Conservation (phyloP, 2,797 vertebrate species). For the Xerus rutilus region DNA sequence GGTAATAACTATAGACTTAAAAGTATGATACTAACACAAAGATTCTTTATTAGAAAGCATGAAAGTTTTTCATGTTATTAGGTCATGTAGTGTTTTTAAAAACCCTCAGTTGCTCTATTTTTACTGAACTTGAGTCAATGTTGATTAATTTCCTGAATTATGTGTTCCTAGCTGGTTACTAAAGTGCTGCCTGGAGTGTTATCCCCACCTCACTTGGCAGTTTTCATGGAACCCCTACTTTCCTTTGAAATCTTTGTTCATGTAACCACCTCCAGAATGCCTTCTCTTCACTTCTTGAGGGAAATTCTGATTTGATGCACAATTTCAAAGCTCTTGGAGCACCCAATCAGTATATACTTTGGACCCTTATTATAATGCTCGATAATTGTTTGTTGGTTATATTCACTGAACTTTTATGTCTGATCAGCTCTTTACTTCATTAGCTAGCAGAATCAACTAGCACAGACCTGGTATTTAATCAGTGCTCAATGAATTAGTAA, state of each 20-base stretch:
- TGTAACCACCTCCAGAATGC: not conserved
- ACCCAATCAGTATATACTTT: not conserved
- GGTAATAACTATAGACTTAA: not conserved
- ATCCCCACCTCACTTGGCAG: not conserved
- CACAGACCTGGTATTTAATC: not conserved
- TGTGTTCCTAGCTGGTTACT: not conserved
- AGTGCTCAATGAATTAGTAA: not conserved
- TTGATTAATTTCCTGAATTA: not conserved
- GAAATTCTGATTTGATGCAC: not conserved
- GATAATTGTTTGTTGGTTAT: not conserved
- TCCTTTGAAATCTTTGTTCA: not conserved
- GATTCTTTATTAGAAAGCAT: not conserved
- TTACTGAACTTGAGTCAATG: not conserved
- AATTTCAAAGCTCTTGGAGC: not conserved
- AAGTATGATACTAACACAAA: not conserved
- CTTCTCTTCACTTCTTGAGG: not conserved
- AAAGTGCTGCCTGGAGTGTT: fast-evolving
- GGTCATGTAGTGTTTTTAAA: not conserved
- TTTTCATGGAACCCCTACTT: not conserved
- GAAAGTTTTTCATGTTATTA: not conserved
- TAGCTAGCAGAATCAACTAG: not conserved
- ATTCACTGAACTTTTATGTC: not conserved
- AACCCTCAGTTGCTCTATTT: not conserved
- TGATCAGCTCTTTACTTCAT: not conserved
- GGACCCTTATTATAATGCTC: not conserved